phyloP scores from a whole-genome alignment of 2,888 invertebrate species.

The Muschampia plurimacula region DNA sequence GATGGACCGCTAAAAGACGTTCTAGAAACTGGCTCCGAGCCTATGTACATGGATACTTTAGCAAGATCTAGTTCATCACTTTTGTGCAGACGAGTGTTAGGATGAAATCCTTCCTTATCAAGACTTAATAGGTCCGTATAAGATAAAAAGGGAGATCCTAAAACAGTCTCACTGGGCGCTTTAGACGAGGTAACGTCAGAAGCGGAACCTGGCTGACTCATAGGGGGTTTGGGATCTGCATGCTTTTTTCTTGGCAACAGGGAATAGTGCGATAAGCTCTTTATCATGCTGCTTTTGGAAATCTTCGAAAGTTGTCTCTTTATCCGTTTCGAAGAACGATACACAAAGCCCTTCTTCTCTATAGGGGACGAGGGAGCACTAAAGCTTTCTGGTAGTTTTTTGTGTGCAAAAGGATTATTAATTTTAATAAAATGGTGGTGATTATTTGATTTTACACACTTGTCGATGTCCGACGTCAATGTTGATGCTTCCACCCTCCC shows the following conservation, averaged over 20 bases:
- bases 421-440: conserved; percentile 71
- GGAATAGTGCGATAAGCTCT: conserved; percentile 78
- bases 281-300: conserved; percentile 78
- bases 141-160: conserved; percentile 83
- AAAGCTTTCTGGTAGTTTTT: conserved; percentile 70
- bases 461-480: conserved; percentile 51
- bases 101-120: conserved; percentile 62
- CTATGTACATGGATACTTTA: conserved; percentile 79
- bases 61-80: conserved; percentile 66
- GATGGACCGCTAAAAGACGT: conserved; percentile 70
- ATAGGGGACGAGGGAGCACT: conserved; percentile 79
- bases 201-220: conserved; percentile 72
- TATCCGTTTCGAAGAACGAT: conserved; percentile 76
- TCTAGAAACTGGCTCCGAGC: conserved; percentile 76
- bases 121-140: conserved; percentile 73
- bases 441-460: conserved; percentile 62
- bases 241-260: conserved; percentile 74
- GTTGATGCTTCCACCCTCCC: conserved; percentile 22
- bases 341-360: conserved; percentile 74
- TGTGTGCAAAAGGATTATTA: conserved; percentile 75
- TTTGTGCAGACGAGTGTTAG: conserved; percentile 62
- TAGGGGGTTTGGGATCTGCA: conserved; percentile 57
- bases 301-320: conserved; percentile 72
- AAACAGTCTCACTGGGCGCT: conserved; percentile 78
- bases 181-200: conserved; percentile 74